Conservation (phyloP, 1,140 invertebrate species). For the Thaumetopoea pityocampa region DNA sequence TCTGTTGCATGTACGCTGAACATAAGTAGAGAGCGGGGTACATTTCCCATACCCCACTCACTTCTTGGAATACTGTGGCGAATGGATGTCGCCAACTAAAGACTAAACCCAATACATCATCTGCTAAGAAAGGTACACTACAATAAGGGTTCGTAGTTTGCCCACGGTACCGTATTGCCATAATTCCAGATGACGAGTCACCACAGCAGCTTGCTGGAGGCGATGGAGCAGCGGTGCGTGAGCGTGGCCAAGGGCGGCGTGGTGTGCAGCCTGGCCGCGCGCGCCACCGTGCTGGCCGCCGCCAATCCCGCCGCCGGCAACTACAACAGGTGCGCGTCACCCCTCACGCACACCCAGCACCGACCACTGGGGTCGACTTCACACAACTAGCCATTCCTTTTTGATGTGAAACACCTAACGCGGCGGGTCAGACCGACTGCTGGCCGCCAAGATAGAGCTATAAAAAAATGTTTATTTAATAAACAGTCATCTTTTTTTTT, state of each 20-base stretch:
- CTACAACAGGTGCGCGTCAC: conserved; percentile 81
- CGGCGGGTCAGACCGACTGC: too few species aligned
- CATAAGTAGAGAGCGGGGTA: too few species aligned
- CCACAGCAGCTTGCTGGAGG: conserved; percentile 85
- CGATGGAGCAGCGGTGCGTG: conserved; percentile 96
- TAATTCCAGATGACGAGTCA: conserved; percentile 64
- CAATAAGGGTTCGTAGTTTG: neutral
- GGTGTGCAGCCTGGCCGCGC: conserved; percentile 85
- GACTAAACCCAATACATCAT: too few species aligned
- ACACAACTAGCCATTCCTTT: neutral
- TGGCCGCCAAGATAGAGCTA: too few species aligned
- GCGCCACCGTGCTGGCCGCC: conserved; percentile 91
- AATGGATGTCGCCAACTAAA: neutral
- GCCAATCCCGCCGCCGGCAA: conserved; percentile 94
- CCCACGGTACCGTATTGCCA: neutral
- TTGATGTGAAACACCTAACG: too few species aligned
- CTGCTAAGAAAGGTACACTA: too few species aligned
- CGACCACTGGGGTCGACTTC: too few species aligned
- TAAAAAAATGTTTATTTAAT: too few species aligned
- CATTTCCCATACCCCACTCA: too few species aligned
- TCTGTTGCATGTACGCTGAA: too few species aligned
- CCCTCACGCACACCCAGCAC: too few species aligned
- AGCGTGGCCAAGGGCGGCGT: conserved; percentile 93
- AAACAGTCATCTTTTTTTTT: too few species aligned
- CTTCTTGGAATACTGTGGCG: neutral